Evolutionary conservation across 2,797 vertebrate genomes (phyloP).

Genomic region (Chaunax sp.): DNA sequence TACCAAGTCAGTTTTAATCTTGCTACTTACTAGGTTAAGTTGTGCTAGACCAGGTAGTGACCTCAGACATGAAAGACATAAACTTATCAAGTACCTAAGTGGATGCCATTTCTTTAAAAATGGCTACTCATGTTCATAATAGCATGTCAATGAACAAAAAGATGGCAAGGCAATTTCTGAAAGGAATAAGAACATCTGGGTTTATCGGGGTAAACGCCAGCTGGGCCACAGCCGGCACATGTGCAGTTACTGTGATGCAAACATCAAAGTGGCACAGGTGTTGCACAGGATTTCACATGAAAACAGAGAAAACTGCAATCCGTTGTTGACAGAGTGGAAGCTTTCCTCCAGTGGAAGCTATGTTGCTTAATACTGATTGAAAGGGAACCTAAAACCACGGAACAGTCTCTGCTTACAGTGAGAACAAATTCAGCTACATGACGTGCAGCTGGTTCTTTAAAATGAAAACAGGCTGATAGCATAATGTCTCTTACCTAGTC

Average conservation of each 20-base stretch:
- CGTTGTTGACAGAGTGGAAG: constrained; percentile 24
- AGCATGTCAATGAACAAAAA: constrained; percentile 52
- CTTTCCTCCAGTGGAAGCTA: constrained; percentile 32
- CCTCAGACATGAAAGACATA: constrained; percentile 56
- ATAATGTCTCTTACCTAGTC: constrained; percentile 10
- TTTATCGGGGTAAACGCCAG: constrained; percentile 17
- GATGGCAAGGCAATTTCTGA: constrained; percentile 66
- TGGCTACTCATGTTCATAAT: constrained; percentile 30
- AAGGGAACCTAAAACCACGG: constrained; percentile 32
- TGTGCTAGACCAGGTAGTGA: constrained; percentile 64
- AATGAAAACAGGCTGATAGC: constrained; percentile 11
- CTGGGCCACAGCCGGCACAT: constrained; percentile 4
- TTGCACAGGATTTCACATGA: constrained; percentile 39
- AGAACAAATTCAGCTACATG: constrained; percentile 35
- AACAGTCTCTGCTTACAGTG: constrained; percentile 29
- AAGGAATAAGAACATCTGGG: constrained; percentile 39
- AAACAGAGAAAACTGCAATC: constrained; percentile 24
- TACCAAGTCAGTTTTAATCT: constrained; percentile 62
- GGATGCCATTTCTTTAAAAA: constrained; percentile 33
- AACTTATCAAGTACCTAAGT: constrained; percentile 37
- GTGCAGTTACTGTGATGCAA: constrained; percentile 39
- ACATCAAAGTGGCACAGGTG: constrained; percentile 35
- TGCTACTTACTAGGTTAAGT: constrained; percentile 62
- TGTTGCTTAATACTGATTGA: constrained; percentile 55
- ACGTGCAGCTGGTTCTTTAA: constrained; percentile 33